These are phyloP conservation scores for Cryptotis parvus DNA, from an alignment of 2,113 vertebrate species.

Conservation along the genomic window DNA sequence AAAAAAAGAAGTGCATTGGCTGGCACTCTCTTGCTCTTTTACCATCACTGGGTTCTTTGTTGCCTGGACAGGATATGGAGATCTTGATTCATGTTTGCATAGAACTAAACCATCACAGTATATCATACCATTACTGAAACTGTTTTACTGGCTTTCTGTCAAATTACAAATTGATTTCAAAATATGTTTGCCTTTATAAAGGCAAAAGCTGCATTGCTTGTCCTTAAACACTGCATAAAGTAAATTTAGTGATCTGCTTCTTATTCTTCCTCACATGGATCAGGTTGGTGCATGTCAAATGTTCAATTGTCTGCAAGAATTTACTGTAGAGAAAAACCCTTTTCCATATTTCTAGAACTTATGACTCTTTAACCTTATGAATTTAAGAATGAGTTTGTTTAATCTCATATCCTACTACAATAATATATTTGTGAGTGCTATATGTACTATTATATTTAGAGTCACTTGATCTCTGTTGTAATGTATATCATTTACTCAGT, in stretches of 20 bases:
- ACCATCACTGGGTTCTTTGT: background rate
- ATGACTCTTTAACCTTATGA: slow-evolving; percentile 77
- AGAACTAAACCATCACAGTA: background rate
- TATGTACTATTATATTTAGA: background rate
- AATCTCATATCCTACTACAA: slow-evolving; percentile 70
- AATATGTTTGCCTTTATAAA: slow-evolving; percentile 74
- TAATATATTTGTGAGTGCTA: background rate
- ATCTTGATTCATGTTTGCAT: slow-evolving; percentile 65
- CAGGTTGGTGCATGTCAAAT: slow-evolving; percentile 58
- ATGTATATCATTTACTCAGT: slow-evolving; percentile 60
- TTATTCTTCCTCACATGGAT: slow-evolving; percentile 61
- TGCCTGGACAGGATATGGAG: background rate
- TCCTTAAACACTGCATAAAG: slow-evolving; percentile 82
- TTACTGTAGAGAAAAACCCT: slow-evolving; percentile 68
- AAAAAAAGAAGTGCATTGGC: background rate
- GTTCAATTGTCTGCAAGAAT: slow-evolving; percentile 77
- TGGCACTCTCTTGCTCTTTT: slow-evolving; percentile 60
- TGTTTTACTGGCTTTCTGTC: slow-evolving; percentile 79
- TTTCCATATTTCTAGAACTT: slow-evolving; percentile 59
- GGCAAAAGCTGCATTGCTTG: slow-evolving; percentile 70
- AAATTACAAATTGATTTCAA: slow-evolving; percentile 83
- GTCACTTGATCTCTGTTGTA: slow-evolving; percentile 69
- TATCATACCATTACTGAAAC: slow-evolving; percentile 68
- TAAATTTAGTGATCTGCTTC: slow-evolving; percentile 79
- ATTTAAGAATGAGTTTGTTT: slow-evolving; percentile 80